Conservation (phyloP, 2,797 vertebrate species). For the Percopsis omiscomaycus region DNA sequence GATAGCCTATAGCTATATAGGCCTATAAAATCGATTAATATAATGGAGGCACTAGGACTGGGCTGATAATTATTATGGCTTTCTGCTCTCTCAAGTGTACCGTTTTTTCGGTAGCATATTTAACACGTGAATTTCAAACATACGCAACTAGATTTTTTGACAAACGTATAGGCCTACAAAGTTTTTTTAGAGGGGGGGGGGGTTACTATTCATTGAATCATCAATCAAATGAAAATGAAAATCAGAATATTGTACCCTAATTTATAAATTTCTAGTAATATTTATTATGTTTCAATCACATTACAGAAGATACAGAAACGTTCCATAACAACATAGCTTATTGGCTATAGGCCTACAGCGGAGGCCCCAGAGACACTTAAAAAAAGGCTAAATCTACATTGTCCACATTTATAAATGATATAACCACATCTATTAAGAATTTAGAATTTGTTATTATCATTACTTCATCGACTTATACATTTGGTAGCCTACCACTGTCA, state of each 20-base stretch:
- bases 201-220: too few relatives aligned
- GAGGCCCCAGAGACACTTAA: conserved; percentile 27
- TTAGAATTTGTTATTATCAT: conserved; percentile 31
- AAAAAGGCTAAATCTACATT: conserved; percentile 57
- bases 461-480: conserved; percentile 47
- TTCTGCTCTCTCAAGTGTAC: neutral
- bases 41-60: too few relatives aligned
- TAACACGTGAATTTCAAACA: neutral
- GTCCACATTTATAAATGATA: conserved; percentile 60
- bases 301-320: conserved; percentile 72
- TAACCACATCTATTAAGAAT: conserved; percentile 58
- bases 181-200: too few relatives aligned
- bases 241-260: too few relatives aligned
- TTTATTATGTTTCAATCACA: conserved; percentile 76
- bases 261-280: conserved; percentile 45
- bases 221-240: neutral
- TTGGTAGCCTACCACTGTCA: conserved; percentile 63
- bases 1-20: too few relatives aligned
- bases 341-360: conserved; percentile 57
- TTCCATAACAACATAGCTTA: conserved; percentile 56
- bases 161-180: too few relatives aligned
- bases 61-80: too few relatives aligned
- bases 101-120: neutral
- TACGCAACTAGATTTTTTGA: neutral
- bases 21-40: too few relatives aligned